Percentiles rank a stretch among this genome's conserved stretches.
Conservation (phyloP, 2,113 vertebrate genomes). For the Phalacrocorax aristotelis region DNA sequence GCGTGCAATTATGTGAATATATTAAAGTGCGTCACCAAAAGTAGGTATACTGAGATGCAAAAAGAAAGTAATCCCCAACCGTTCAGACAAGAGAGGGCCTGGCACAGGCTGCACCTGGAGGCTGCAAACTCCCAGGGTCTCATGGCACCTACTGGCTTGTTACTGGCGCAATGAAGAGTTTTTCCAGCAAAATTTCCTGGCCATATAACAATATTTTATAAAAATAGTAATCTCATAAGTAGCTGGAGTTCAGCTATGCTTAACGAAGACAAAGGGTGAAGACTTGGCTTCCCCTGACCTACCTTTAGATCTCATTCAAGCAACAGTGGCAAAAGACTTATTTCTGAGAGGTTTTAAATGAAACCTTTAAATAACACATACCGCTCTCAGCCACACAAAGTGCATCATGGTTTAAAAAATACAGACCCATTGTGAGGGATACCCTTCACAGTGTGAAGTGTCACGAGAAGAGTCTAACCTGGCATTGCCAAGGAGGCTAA, state of each 20-base stretch:
- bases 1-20: not conserved
- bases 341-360: not conserved
- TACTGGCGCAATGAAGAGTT: not conserved
- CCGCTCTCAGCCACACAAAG: not conserved
- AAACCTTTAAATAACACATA: not conserved
- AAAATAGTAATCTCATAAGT: not conserved
- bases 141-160: not conserved
- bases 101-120: too few relatives aligned
- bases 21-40: not conserved
- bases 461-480: not conserved
- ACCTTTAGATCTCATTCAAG: not conserved
- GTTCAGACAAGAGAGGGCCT: not conserved
- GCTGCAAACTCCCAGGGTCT: not conserved
- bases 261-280: not conserved
- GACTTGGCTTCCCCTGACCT: not conserved
- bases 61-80: not conserved
- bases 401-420: not conserved
- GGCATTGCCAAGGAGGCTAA: not conserved
- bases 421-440: not conserved
- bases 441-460: not conserved
- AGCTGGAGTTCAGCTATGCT: not conserved
- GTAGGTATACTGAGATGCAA: not conserved
- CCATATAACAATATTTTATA: not conserved
- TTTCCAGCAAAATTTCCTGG: not conserved
- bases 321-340: not conserved